phyloP scores from a whole-genome alignment of 2,888 invertebrate species.

The Zygothrica quintamaculata region DNA sequence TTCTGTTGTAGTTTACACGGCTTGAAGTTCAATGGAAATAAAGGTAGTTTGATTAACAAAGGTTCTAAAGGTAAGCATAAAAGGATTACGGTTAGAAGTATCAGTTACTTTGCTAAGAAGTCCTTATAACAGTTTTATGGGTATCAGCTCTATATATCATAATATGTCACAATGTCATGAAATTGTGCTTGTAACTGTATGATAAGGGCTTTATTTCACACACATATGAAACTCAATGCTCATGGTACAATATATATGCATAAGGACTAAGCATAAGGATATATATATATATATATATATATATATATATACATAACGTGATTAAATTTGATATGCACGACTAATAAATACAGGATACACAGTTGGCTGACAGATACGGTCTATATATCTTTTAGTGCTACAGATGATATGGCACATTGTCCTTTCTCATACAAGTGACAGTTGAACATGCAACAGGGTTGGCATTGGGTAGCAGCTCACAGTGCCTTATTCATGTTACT shows the following conservation, averaged over 20 bases:
- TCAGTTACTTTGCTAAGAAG: neutral
- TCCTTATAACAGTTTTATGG: neutral
- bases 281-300: neutral
- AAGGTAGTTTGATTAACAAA: too few relatives aligned
- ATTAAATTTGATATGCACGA: slow-evolving; percentile 49
- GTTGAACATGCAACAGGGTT: slow-evolving; percentile 43
- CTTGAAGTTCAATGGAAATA: too few relatives aligned
- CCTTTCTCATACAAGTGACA: slow-evolving; percentile 27
- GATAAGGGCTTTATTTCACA: neutral
- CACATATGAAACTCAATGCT: slow-evolving; percentile 21
- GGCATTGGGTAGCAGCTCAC: neutral
- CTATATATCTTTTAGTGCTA: slow-evolving; percentile 2
- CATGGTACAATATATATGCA: neutral
- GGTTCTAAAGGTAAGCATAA: too few relatives aligned
- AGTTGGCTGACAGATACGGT: neutral
- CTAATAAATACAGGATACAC: slow-evolving; percentile 22
- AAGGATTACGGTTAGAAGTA: too few relatives aligned
- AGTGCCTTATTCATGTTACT: slow-evolving; percentile 26
- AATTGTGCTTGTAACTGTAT: neutral
- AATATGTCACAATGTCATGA: slow-evolving; percentile 4
- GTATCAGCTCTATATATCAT: slow-evolving; percentile 7
- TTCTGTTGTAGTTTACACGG: too few relatives aligned
- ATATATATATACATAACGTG: slow-evolving; percentile 16
- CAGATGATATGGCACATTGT: slow-evolving; percentile 28
- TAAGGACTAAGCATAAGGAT: neutral